Percentiles rank a stretch among this genome's conserved stretches.
Evolutionary conservation across 2,888 invertebrate genomes (phyloP).

Genomic region (Sympetrum striolatum): DNA sequence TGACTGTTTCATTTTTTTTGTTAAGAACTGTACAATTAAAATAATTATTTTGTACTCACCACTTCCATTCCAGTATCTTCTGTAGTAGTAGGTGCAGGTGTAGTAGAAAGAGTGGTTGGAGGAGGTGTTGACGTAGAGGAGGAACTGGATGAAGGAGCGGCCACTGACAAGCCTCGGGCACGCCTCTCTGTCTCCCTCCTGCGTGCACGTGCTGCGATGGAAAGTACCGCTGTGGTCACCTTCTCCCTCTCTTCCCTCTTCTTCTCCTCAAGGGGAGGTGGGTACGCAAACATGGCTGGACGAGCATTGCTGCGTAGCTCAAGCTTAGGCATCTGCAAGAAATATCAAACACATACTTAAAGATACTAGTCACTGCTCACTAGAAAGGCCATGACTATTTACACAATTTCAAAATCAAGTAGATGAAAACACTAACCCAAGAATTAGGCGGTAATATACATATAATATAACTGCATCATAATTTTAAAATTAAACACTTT

Average conservation of each 20-base stretch:
- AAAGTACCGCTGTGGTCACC: slow-evolving; percentile 96
- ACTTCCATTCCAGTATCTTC: slow-evolving; percentile 83
- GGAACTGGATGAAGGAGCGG: not conserved
- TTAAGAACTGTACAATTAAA: too few species aligned
- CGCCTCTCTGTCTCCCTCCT: slow-evolving; percentile 79
- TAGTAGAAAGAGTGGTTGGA: not conserved
- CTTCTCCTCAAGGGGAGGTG: slow-evolving; percentile 96
- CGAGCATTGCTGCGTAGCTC: slow-evolving; percentile 92
- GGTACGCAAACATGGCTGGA: slow-evolving; percentile 95
- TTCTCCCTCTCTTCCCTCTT: slow-evolving; percentile 98
- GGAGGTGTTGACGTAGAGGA: not conserved
- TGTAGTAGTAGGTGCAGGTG: slow-evolving; percentile 55
- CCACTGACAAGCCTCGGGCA: slow-evolving; percentile 57
- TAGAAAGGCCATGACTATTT: not conserved
- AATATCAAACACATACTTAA: not conserved
- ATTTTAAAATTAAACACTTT: too few species aligned
- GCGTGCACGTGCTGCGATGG: slow-evolving; percentile 92
- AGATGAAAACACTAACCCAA: too few species aligned
- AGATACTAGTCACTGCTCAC: not conserved
- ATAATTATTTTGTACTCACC: slow-evolving; percentile 58
- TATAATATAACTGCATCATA: too few species aligned
- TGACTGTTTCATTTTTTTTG: too few species aligned
- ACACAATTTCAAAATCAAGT: too few species aligned
- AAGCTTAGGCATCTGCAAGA: slow-evolving; percentile 82
- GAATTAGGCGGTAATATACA: too few species aligned